Evolutionary conservation across 2,797 vertebrate genomes (phyloP).

Genomic region (Chromis chromis): DNA sequence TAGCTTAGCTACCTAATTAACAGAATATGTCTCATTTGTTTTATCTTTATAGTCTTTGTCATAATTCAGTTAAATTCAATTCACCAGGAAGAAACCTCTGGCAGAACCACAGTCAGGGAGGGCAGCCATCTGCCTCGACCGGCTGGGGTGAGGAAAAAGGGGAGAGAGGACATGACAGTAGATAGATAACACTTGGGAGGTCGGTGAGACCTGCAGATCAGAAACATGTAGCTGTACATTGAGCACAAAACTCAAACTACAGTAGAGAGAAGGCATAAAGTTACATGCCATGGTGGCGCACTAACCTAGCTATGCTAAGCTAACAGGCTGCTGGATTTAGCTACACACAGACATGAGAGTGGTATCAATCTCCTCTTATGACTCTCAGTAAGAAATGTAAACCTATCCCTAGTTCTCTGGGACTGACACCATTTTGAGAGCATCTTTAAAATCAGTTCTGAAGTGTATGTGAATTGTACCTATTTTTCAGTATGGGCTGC

Average conservation of each 20-base stretch:
- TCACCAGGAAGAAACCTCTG: no score
- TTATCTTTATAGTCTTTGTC: no score
- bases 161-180: no score
- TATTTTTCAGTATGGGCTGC: slow-evolving; percentile 25
- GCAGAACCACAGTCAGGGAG: no score
- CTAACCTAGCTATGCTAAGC: background rate
- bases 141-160: no score
- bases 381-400: background rate
- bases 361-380: slow-evolving; percentile 1
- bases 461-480: slow-evolving; percentile 20
- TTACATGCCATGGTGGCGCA: no score
- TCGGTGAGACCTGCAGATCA: no score
- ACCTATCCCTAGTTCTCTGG: background rate
- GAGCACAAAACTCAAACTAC: no score
- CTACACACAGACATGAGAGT: background rate
- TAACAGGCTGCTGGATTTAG: background rate
- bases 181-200: no score
- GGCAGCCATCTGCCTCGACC: no score
- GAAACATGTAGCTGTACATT: no score
- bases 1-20: background rate
- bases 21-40: background rate
- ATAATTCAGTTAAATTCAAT: background rate
- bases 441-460: slow-evolving; percentile 23
- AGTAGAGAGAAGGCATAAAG: no score
- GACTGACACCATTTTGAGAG: background rate